Conservation (phyloP, 2,888 invertebrate species). For the Amiota communis region DNA sequence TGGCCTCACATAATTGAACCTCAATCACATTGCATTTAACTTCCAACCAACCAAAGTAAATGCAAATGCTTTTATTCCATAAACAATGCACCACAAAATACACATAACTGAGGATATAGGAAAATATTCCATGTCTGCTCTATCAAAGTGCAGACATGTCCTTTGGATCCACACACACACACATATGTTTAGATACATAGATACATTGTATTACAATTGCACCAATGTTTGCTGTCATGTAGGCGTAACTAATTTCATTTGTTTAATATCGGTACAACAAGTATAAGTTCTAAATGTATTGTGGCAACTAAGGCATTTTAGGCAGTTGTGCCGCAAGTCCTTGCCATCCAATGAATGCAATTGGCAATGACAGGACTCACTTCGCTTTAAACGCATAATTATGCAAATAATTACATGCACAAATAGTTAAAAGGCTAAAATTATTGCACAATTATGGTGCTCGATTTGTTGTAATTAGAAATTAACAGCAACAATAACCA, state of each 20-base stretch:
- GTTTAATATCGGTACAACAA: conserved; percentile 40
- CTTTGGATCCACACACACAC: background rate
- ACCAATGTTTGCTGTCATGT: conserved; percentile 9
- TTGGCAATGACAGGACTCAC: background rate
- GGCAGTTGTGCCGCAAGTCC: too few species aligned
- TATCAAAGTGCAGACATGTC: too few species aligned
- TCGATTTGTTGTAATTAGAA: conserved; percentile 44
- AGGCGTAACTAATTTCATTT: conserved; percentile 47
- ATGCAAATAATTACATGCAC: conserved; percentile 60
- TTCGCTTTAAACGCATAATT: conserved; percentile 53
- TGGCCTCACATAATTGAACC: too few species aligned
- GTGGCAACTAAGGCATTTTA: background rate
- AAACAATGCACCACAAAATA: background rate
- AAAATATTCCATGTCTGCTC: too few species aligned
- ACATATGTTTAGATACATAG: background rate
- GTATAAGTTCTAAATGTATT: background rate
- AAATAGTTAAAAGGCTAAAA: conserved; percentile 45
- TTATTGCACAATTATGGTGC: conserved; percentile 46
- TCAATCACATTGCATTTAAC: too few species aligned
- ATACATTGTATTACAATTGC: too few species aligned
- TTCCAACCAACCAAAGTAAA: too few species aligned
- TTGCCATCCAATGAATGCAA: too few species aligned
- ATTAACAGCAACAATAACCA: background rate
- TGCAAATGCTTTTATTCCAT: background rate
- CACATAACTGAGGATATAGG: background rate